Conservation (phyloP, 2,113 vertebrate species). For the Colossoma macropomum region DNA sequence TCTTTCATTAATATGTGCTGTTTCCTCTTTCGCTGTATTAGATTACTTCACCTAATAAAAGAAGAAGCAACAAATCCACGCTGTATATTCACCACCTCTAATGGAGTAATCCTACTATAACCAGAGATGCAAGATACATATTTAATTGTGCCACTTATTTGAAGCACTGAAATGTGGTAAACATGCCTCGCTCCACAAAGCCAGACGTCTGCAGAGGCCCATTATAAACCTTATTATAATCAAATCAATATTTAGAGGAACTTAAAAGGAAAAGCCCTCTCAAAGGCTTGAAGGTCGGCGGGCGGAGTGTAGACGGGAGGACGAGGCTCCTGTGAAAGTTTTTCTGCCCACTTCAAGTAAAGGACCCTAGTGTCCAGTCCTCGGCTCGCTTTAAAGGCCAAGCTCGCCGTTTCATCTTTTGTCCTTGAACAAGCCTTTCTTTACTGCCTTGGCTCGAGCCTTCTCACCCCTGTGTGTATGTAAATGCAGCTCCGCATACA, state of each 20-base stretch:
- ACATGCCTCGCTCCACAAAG: conserved; percentile 2
- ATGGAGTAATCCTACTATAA: background rate
- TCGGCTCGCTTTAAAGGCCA: conserved; percentile 52
- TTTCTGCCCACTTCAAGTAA: background rate
- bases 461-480: conserved; percentile 52
- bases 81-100: background rate
- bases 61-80: background rate
- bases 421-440: conserved; percentile 66
- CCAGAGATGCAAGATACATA: conserved; percentile 1
- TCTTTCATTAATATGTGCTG: background rate
- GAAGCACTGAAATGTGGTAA: background rate
- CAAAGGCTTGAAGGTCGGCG: background rate
- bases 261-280: background rate
- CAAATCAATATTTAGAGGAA: conserved; percentile 17
- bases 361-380: background rate
- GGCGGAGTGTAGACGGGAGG: background rate
- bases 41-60: background rate
- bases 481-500: conserved; percentile 55
- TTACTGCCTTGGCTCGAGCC: conserved; percentile 38
- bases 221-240: conserved; percentile 29
- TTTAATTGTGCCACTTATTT: conserved; percentile 22
- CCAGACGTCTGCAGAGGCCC: background rate
- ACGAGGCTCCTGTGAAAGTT: background rate
- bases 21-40: background rate
- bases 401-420: conserved; percentile 39